These are phyloP conservation scores for Zaprionus ornatus DNA, from an alignment of 1,140 invertebrate genomes.

Conservation along the genomic window DNA sequence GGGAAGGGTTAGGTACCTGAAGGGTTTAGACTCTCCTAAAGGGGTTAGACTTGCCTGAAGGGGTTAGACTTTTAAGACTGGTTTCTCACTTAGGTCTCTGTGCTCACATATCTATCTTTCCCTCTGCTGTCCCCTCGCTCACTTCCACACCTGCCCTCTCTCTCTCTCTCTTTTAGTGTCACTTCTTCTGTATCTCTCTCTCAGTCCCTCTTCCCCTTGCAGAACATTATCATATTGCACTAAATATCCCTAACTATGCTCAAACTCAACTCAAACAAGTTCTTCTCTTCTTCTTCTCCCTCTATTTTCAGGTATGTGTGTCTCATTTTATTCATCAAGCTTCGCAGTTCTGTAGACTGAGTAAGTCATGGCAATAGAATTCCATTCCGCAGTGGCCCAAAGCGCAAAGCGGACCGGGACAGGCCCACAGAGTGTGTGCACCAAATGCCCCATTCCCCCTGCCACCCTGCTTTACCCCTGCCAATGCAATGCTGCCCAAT, in stretches of 20 bases:
- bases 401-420: background rate
- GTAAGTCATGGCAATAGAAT: conserved; percentile 2
- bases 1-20: too few species aligned
- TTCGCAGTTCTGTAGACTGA: background rate
- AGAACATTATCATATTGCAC: background rate
- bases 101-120: too few species aligned
- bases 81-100: too few species aligned
- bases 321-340: background rate
- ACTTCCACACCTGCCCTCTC: too few species aligned
- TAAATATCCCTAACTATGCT: background rate
- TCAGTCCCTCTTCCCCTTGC: too few species aligned
- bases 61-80: too few species aligned
- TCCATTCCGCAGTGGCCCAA: background rate
- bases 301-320: background rate
- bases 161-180: too few species aligned
- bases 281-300: background rate
- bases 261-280: background rate
- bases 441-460: background rate
- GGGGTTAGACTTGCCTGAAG: too few species aligned
- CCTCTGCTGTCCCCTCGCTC: too few species aligned
- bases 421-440: background rate
- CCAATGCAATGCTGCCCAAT: conserved; percentile 37
- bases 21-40: too few species aligned
- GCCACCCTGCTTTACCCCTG: background rate
- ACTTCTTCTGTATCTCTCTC: background rate